A percentile compares a stretch with the other conserved stretches of the same genome.
These are phyloP conservation scores for Rhegmatorhina hoffmannsi DNA, from an alignment of 2,113 vertebrate species.

Conservation along the genomic window DNA sequence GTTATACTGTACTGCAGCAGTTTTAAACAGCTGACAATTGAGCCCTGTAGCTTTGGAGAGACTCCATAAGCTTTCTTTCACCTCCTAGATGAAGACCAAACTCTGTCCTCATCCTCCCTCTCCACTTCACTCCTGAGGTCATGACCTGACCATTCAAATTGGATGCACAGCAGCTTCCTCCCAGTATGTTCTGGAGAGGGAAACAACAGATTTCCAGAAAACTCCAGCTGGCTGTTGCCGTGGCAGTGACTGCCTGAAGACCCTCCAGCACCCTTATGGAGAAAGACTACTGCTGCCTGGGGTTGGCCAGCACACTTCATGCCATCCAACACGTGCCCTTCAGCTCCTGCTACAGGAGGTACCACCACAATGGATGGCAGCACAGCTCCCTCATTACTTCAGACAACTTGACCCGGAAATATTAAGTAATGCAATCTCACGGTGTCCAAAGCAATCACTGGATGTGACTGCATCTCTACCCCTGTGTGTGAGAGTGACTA, in stretches of 20 bases:
- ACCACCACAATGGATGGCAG: rapidly evolving
- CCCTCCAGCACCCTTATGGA: not conserved
- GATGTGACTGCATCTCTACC: not conserved
- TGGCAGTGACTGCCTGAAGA: not conserved
- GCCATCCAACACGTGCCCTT: not conserved
- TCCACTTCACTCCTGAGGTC: rapidly evolving
- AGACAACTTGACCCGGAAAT: not conserved
- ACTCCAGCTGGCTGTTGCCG: not conserved
- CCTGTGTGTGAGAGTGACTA: not conserved
- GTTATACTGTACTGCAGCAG: not conserved
- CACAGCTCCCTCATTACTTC: not conserved
- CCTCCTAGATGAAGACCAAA: not conserved
- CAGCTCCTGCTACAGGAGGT: not conserved
- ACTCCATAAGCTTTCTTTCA: not conserved
- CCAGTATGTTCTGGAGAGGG: not conserved
- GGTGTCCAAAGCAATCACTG: not conserved
- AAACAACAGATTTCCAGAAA: not conserved
- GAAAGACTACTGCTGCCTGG: not conserved
- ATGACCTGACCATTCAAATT: not conserved
- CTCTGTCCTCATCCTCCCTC: not conserved
- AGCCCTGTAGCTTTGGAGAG: not conserved
- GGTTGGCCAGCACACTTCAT: not conserved
- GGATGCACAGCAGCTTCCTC: not conserved
- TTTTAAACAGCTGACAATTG: not conserved
- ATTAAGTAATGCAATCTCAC: not conserved